Evolutionary conservation across 2,797 vertebrate genomes (phyloP), one percentile per base, ranked within the genome.

Genomic region (Lagocephalus sceleratus): DNA sequence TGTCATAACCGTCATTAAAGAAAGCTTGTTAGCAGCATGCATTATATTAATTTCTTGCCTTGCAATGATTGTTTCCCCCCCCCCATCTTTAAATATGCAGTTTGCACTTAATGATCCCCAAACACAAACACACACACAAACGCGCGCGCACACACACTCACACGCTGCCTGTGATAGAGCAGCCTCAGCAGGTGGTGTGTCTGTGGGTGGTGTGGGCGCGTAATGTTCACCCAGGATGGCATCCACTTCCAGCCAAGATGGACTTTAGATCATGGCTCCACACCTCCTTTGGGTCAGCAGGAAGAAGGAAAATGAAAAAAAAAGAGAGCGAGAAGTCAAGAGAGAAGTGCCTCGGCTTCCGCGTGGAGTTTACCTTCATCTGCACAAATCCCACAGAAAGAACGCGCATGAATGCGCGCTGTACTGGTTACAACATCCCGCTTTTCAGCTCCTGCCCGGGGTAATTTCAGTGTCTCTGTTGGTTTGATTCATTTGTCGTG

Each of bases 191-290:
- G 79, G 76, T 75, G 79, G 79, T 80, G 67, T 61, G 51, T 59
- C 23, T 57, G 86, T 84, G 82, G 76, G 83, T 68, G 71, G 77
- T 59, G 79, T 85, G 82, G 76, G 78, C 20, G 76, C 65, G 73
- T 67, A 51, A 70, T 56, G 76, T 77, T 76, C 69, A 75, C 70
- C 71, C 64, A 70, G 72, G 73, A 75, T 75, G 79, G 73, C 74
- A 66, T 76, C 75, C 49, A 71, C 65, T 82, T 77, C 57, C 56
- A 70, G 71, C 59, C 66, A 76, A 82, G 75, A 78, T 57, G 70
- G 64, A 64, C 73, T 64, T 45, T 41, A 54, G 76, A 80, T 71
- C 75, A 65, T 61, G 72, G 71, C 64, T 73, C 59, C 61, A 63
- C 51, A 57, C 58, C 73, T 75, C 56, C 69, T 64, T 60, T 51